A percentile compares a stretch with the other conserved stretches of the same genome.
phyloP scores from a whole-genome alignment of 2,797 vertebrate species.

The Hylomyscus alleni region DNA sequence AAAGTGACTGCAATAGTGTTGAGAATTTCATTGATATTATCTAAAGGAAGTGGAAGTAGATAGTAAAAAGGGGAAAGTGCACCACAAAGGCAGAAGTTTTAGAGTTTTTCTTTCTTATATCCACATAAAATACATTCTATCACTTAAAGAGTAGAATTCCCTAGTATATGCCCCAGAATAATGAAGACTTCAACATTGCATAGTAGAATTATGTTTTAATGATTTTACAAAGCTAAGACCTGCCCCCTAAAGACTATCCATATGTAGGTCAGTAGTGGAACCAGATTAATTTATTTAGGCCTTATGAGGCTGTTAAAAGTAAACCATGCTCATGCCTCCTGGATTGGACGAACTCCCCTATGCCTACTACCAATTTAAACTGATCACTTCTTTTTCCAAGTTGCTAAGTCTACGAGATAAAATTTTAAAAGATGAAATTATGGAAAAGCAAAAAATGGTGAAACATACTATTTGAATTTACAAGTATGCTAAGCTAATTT shows the following conservation, averaged over 20 bases:
- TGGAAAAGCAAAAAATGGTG: neutral
- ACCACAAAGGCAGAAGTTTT: neutral
- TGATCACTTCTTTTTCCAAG: slow-evolving; percentile 58
- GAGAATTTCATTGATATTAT: slow-evolving; percentile 29
- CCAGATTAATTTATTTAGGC: slow-evolving; percentile 52
- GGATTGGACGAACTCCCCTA: slow-evolving; percentile 59
- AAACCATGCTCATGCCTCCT: slow-evolving; percentile 56
- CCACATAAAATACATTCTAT: slow-evolving; percentile 25
- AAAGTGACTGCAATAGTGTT: slow-evolving; percentile 1
- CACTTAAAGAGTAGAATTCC: neutral
- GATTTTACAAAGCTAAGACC: slow-evolving; percentile 20
- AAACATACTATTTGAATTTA: slow-evolving; percentile 49
- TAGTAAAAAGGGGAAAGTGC: slow-evolving; percentile 59
- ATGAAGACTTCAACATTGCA: slow-evolving; percentile 16
- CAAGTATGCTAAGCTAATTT: slow-evolving; percentile 20
- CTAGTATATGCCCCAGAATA: neutral
- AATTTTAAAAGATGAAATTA: slow-evolving; percentile 22
- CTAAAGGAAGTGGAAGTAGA: slow-evolving; percentile 62
- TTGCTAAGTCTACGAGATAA: slow-evolving; percentile 47
- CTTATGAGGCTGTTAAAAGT: slow-evolving; percentile 55
- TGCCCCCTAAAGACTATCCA: neutral
- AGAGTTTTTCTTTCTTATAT: neutral
- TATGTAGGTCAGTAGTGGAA: slow-evolving; percentile 64
- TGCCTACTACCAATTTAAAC: slow-evolving; percentile 64
- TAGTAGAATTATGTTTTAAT: neutral